A percentile compares a stretch with the other conserved stretches of the same genome.
phyloP scores from a whole-genome alignment of 2,797 vertebrate species.

The Valencia hispanica region DNA sequence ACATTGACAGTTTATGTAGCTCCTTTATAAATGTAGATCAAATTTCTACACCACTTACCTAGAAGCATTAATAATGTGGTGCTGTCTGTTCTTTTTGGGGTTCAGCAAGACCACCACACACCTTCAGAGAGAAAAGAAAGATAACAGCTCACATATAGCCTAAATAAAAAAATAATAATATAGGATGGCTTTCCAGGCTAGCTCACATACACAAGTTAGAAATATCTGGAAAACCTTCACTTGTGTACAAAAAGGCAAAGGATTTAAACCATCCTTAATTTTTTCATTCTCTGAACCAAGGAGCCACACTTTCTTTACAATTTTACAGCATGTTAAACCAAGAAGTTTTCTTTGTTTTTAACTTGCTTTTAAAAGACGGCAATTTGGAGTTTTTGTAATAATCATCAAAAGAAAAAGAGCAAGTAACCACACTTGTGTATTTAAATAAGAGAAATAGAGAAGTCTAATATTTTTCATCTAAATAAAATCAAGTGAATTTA shows the following conservation, averaged over 20 bases:
- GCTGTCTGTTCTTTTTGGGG: conserved; percentile 90
- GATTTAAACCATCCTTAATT: not conserved
- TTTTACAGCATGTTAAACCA: not conserved
- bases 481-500: not conserved
- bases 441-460: not conserved
- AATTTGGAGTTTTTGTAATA: rapidly evolving
- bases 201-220: too few relatives aligned
- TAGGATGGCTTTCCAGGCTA: too few relatives aligned
- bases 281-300: not conserved
- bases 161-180: too few relatives aligned
- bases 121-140: conserved; percentile 65
- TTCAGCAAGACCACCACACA: conserved; percentile 95
- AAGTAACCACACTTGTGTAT: not conserved
- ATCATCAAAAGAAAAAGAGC: not conserved
- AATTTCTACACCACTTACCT: conserved; percentile 75
- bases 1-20: not conserved
- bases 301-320: not conserved
- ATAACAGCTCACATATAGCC: too few relatives aligned
- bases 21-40: conserved; percentile 1
- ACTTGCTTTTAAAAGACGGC: not conserved
- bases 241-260: not conserved
- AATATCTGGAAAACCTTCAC: too few relatives aligned
- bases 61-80: conserved; percentile 93
- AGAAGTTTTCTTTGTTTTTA: not conserved
- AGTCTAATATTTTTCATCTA: not conserved